phyloP scores from a whole-genome alignment of 2,113 vertebrate genomes.

The Amblyornis subalaris region DNA sequence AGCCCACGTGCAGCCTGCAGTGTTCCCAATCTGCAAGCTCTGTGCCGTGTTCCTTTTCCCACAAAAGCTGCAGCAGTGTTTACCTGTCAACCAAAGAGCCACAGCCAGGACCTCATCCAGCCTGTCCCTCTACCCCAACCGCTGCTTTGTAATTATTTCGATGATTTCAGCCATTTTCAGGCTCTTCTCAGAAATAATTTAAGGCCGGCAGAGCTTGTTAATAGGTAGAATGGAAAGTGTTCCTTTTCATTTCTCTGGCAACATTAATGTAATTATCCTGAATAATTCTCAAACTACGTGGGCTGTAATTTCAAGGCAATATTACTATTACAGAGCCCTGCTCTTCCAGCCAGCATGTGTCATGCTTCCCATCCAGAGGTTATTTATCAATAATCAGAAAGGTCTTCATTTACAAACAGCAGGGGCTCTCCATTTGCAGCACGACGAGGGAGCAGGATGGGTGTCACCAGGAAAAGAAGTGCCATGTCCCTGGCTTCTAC shows the following conservation, averaged over 20 bases:
- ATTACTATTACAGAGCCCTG: conserved; percentile 16
- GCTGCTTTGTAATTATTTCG: conserved; percentile 35
- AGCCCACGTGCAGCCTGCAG: neutral
- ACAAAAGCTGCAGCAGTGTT: neutral
- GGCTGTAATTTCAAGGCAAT: conserved; percentile 51
- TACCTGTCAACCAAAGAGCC: neutral
- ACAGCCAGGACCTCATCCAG: neutral
- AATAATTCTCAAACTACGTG: conserved; percentile 50
- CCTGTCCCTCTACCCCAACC: neutral
- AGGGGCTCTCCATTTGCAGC: neutral
- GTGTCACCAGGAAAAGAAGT: neutral
- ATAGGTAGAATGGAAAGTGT: conserved; percentile 61
- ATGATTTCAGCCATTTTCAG: conserved; percentile 34
- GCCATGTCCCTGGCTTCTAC: neutral
- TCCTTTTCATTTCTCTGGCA: conserved; percentile 65
- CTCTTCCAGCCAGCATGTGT: conserved; percentile 14
- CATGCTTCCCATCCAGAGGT: conserved; percentile 4
- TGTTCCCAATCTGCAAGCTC: neutral
- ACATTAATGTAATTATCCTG: conserved; percentile 52
- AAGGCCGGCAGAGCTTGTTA: conserved; percentile 57
- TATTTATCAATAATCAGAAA: conserved; percentile 1
- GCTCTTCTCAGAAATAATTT: conserved; percentile 54
- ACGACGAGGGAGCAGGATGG: neutral
- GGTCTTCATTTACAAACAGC: conserved; percentile 16
- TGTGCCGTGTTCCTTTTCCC: neutral